A percentile compares a stretch with the other conserved stretches of the same genome.
phyloP scores from a whole-genome alignment of 1,140 invertebrate species.

The Leptopilina boulardi region DNA sequence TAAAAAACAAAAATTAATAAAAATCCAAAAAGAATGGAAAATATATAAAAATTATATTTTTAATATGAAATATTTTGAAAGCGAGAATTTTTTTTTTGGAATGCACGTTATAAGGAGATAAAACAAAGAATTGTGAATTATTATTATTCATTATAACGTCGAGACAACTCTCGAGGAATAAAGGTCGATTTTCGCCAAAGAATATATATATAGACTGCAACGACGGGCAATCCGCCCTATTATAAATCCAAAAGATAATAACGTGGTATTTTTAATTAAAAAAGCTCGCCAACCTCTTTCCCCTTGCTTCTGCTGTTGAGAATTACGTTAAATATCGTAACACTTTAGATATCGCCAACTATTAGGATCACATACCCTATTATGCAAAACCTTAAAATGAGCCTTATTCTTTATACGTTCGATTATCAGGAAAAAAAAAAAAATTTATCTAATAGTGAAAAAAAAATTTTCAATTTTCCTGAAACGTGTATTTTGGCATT shows the following conservation, averaged over 20 bases:
- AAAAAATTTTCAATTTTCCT: constrained; percentile 9
- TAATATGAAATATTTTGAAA: too few relatives aligned
- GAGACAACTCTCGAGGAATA: constrained; percentile 47
- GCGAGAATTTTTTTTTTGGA: too few relatives aligned
- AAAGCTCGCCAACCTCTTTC: constrained; percentile 57
- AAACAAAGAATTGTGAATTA: constrained; percentile 56
- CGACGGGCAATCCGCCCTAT: constrained; percentile 55
- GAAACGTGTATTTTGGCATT: background rate
- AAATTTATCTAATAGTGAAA: background rate
- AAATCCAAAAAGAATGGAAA: too few relatives aligned
- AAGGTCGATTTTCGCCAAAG: constrained; percentile 51
- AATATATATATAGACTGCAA: constrained; percentile 38
- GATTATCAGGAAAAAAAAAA: background rate
- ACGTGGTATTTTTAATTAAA: constrained; percentile 71
- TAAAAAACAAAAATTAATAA: too few relatives aligned
- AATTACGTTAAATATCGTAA: constrained; percentile 64
- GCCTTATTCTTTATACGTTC: constrained; percentile 8
- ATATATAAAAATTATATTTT: too few relatives aligned
- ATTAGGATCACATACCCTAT: background rate
- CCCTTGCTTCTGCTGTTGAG: constrained; percentile 46
- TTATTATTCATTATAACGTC: constrained; percentile 63
- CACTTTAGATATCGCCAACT: constrained; percentile 19
- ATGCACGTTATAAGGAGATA: too few relatives aligned
- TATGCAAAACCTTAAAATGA: background rate
- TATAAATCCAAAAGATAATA: constrained; percentile 71